Percentiles rank a stretch among this genome's conserved stretches.
phyloP scores from a whole-genome alignment of 1,140 invertebrate genomes.

The Spodoptera frugiperda region DNA sequence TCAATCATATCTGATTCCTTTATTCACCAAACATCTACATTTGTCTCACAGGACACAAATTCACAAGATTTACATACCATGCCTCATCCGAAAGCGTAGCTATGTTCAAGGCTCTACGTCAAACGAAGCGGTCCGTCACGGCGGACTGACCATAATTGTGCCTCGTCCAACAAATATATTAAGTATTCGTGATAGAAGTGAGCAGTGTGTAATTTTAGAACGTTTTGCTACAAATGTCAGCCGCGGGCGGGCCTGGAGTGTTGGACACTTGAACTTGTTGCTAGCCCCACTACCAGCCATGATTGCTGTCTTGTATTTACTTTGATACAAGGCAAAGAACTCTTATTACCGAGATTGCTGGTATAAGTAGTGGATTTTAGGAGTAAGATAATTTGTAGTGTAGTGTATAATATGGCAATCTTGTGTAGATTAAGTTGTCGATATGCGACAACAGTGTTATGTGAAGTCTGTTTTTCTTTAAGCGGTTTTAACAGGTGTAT shows the following conservation, averaged over 20 bases:
- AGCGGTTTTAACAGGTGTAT: too few species aligned
- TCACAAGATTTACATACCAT: conserved; percentile 8
- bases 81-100: conserved; percentile 50
- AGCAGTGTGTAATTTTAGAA: conserved; percentile 71
- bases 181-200: conserved; percentile 71
- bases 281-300: conserved; percentile 20
- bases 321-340: background rate
- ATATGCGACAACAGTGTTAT: too few species aligned
- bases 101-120: conserved; percentile 54
- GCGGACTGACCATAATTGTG: conserved; percentile 69
- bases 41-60: background rate
- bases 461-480: too few species aligned
- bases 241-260: conserved; percentile 45
- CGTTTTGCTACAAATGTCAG: conserved; percentile 64
- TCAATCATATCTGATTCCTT: background rate
- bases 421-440: too few species aligned
- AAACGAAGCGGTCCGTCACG: conserved; percentile 71
- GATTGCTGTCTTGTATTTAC: conserved; percentile 23
- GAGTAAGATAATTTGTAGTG: too few species aligned
- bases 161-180: conserved; percentile 75
- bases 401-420: too few species aligned
- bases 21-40: background rate
- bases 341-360: background rate
- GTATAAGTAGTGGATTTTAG: too few species aligned
- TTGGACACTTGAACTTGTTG: conserved; percentile 49